Evolutionary conservation across 2,888 invertebrate species (phyloP).

Genomic region (Eupithecia subumbrata): DNA sequence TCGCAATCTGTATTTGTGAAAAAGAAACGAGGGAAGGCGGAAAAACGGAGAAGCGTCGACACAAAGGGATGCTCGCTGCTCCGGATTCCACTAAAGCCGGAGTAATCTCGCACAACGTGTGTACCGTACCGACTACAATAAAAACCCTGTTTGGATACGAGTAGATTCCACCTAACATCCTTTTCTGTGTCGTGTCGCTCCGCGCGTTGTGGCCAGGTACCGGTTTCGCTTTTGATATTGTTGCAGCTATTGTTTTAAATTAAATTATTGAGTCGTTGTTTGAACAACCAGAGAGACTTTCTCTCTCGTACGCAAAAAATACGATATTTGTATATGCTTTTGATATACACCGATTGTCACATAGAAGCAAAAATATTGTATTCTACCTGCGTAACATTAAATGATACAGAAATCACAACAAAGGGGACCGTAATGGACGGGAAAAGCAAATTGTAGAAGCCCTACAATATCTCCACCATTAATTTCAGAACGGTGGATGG

Average conservation of each 20-base stretch:
- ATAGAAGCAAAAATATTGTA: background rate
- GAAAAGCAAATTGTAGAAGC: slow-evolving; percentile 26
- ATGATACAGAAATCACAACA: slow-evolving; percentile 20
- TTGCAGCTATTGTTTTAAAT: slow-evolving; percentile 30
- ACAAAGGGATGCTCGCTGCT: slow-evolving; percentile 62
- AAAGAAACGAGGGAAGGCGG: slow-evolving; percentile 57
- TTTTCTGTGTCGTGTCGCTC: slow-evolving; percentile 40
- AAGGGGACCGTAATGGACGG: slow-evolving; percentile 19
- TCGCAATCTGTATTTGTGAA: slow-evolving; percentile 64
- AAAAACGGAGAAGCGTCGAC: slow-evolving; percentile 65
- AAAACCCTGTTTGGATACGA: slow-evolving; percentile 46
- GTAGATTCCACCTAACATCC: slow-evolving; percentile 41
- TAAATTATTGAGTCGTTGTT: background rate
- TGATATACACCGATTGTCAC: background rate
- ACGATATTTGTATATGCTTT: background rate
- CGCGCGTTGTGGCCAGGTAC: slow-evolving; percentile 38
- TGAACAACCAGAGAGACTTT: background rate
- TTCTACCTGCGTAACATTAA: background rate
- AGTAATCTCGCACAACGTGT: slow-evolving; percentile 61
- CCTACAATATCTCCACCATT: slow-evolving; percentile 30
- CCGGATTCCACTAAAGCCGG: slow-evolving; percentile 61
- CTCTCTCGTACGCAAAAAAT: background rate
- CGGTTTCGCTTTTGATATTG: slow-evolving; percentile 35
- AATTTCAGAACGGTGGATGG: slow-evolving; percentile 32
- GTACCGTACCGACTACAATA: slow-evolving; percentile 52